Conservation (phyloP, 2,888 invertebrate genomes). For the Nomada lathburiana region DNA sequence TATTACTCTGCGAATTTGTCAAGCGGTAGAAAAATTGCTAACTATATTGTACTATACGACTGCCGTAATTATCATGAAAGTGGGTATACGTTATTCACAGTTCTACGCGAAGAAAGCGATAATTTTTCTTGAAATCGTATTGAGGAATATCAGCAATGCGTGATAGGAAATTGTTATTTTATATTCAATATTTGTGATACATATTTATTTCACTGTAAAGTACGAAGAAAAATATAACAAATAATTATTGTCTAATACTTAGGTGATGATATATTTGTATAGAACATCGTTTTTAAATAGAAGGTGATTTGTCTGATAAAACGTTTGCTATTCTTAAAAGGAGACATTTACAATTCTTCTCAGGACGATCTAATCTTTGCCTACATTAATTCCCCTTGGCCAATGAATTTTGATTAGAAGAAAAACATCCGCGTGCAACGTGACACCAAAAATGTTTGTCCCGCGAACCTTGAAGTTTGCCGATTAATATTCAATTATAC, state of each 20-base stretch:
- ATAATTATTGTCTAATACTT: no score
- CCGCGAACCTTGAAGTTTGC: not conserved
- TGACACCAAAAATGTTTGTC: conserved; percentile 25
- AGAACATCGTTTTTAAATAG: not conserved
- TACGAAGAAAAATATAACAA: no score
- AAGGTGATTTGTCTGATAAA: not conserved
- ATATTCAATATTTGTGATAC: no score
- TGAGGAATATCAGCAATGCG: no score
- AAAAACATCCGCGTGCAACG: not conserved
- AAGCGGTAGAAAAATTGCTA: not conserved
- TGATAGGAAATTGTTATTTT: no score
- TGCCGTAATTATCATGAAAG: no score
- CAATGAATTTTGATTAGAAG: not conserved
- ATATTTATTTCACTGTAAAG: no score
- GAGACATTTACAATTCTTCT: not conserved
- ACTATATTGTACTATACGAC: not conserved
- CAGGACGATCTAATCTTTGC: not conserved
- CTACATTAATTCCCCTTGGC: not conserved
- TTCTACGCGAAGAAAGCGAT: no score
- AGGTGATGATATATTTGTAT: no score
- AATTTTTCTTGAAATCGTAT: no score
- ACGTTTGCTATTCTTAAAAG: not conserved
- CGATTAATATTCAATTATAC: conserved; percentile 34
- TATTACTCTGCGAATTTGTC: not conserved
- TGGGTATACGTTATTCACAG: no score